phyloP scores from a whole-genome alignment of 1,140 invertebrate species.

The Acromyrmex charruanus region DNA sequence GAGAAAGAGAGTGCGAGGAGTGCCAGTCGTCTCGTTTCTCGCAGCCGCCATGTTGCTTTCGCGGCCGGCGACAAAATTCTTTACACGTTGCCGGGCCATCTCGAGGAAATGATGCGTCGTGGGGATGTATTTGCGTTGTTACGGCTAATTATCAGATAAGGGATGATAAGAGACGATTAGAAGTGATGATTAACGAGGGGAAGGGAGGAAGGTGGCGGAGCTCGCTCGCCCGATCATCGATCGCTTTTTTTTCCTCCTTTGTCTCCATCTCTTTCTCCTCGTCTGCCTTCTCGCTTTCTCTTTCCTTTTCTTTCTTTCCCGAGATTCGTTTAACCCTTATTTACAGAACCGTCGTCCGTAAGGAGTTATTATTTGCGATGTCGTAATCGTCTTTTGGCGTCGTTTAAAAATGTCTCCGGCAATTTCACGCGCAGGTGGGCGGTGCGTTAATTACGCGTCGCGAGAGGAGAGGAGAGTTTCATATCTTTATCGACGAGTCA shows the following conservation, averaged over 20 bases:
- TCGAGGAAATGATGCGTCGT: not conserved
- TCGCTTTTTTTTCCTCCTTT: constrained; percentile 19
- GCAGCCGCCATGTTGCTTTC: constrained; percentile 80
- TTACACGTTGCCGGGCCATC: constrained; percentile 42
- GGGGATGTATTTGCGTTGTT: not conserved
- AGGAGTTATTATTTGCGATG: constrained; percentile 27
- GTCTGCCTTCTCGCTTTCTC: not conserved
- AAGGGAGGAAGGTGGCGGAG: not conserved
- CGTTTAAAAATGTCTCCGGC: not conserved
- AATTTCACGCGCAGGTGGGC: not conserved
- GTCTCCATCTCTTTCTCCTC: not conserved
- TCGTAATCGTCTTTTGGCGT: not conserved
- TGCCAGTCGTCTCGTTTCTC: constrained; percentile 44
- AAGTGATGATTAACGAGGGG: not conserved
- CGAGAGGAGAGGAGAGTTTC: not conserved
- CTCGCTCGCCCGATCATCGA: constrained; percentile 6
- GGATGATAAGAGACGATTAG: not conserved
- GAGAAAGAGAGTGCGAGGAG: constrained; percentile 67
- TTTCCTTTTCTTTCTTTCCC: not conserved
- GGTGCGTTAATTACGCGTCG: constrained; percentile 7
- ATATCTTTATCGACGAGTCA: not conserved
- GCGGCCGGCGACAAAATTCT: constrained; percentile 77
- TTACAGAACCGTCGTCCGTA: not conserved
- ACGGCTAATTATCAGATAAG: not conserved
- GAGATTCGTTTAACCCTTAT: constrained; percentile 43